Evolutionary conservation across 1,140 invertebrate species (phyloP).

Genomic region (Scylla paramamosain): DNA sequence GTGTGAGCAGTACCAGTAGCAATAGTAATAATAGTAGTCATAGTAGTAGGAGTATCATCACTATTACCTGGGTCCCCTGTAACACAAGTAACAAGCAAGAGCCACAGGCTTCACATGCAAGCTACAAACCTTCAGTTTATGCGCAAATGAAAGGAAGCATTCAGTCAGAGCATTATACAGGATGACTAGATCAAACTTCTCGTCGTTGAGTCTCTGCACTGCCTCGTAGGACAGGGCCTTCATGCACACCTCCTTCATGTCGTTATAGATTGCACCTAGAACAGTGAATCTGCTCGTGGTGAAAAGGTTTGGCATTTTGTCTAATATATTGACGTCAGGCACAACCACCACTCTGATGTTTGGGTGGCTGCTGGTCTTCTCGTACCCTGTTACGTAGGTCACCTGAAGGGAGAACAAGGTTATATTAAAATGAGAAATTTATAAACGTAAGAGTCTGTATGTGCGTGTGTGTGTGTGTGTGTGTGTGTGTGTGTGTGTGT

Average conservation of each 20-base stretch:
- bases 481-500: too few relatives aligned
- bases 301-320: not conserved
- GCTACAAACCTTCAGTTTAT: conserved; percentile 17
- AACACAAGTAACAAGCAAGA: too few relatives aligned
- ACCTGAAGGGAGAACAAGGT: not conserved
- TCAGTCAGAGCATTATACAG: not conserved
- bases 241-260: not conserved
- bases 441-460: too few relatives aligned
- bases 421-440: too few relatives aligned
- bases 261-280: not conserved
- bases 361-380: not conserved
- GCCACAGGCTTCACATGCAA: too few relatives aligned
- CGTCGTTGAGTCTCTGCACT: not conserved
- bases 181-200: conserved; percentile 8
- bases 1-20: too few relatives aligned
- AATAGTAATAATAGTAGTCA: too few relatives aligned
- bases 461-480: too few relatives aligned
- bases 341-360: not conserved
- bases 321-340: not conserved
- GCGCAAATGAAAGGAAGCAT: not conserved
- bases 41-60: too few relatives aligned
- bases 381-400: not conserved
- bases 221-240: not conserved
- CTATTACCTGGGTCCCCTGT: too few relatives aligned
- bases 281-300: not conserved